These are phyloP conservation scores for Brachypalpus laphriformis DNA, from an alignment of 2,888 invertebrate species.

Conservation along the genomic window DNA sequence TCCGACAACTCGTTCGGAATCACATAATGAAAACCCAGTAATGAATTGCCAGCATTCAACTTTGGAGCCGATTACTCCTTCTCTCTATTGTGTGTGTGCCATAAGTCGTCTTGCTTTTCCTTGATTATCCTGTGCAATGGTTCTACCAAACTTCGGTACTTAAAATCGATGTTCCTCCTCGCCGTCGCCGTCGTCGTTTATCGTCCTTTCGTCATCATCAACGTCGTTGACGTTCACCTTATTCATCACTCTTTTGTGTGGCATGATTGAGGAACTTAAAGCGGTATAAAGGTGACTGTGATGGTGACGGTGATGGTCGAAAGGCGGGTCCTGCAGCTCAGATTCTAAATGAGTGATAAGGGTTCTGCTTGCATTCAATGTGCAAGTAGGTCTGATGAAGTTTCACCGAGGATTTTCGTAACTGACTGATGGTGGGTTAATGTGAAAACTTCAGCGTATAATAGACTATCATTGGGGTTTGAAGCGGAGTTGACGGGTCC, in stretches of 20 bases:
- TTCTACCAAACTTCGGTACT: constrained; percentile 40
- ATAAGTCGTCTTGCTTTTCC: constrained; percentile 24
- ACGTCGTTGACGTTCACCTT: constrained; percentile 60
- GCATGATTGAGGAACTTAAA: constrained; percentile 49
- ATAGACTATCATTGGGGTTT: not conserved
- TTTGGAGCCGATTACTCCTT: constrained; percentile 43
- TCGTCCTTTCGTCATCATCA: constrained; percentile 61
- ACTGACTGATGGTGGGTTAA: constrained; percentile 1
- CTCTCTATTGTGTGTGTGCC: constrained; percentile 31
- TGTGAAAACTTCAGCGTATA: not conserved
- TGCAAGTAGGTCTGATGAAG: not conserved
- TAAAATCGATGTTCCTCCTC: constrained; percentile 63
- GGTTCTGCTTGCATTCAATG: constrained; percentile 21
- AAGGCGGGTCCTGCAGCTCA: constrained; percentile 33
- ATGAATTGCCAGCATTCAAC: constrained; percentile 72
- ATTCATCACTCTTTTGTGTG: constrained; percentile 70
- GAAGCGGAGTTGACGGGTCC: not conserved
- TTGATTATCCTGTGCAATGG: constrained; percentile 14
- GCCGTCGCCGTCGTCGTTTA: constrained; percentile 24
- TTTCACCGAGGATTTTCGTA: not conserved
- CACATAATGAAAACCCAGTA: constrained; percentile 69
- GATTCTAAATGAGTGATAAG: constrained; percentile 23
- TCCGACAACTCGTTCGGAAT: constrained; percentile 47
- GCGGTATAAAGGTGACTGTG: constrained; percentile 5
- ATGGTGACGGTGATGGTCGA: constrained; percentile 10